These are phyloP conservation scores for Oxytorus armatus DNA, from an alignment of 2,888 invertebrate genomes.

Conservation along the genomic window DNA sequence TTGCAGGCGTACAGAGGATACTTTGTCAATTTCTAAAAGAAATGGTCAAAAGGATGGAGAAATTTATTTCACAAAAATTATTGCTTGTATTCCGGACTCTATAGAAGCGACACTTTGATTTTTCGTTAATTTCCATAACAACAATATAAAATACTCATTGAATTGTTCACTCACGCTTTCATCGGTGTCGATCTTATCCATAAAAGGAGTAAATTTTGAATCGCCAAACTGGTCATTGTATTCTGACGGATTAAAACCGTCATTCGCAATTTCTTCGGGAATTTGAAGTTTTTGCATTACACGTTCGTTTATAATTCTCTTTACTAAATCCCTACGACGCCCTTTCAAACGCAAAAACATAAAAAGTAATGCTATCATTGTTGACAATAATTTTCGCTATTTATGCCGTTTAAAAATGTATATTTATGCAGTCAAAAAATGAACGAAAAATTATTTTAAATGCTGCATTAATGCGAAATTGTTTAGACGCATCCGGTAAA, in stretches of 20 bases:
- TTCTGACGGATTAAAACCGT: slow-evolving; percentile 59
- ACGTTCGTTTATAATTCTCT: slow-evolving; percentile 51
- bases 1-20: slow-evolving; percentile 65
- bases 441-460: no score
- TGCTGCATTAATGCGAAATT: no score
- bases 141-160: neutral
- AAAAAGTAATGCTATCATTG: neutral
- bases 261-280: slow-evolving; percentile 19
- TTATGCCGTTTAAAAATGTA: no score
- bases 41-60: neutral
- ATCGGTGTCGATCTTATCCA: slow-evolving; percentile 53
- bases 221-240: slow-evolving; percentile 67
- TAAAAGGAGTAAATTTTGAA: slow-evolving; percentile 57
- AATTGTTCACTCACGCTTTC: slow-evolving; percentile 49
- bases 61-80: no score
- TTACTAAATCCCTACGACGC: slow-evolving; percentile 60
- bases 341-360: slow-evolving; percentile 68
- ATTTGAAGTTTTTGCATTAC: slow-evolving; percentile 42
- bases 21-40: slow-evolving; percentile 59
- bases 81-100: no score
- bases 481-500: no score
- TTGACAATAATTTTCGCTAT: neutral
- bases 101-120: no score
- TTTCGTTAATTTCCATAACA: neutral
- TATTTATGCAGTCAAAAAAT: no score